These are phyloP conservation scores for Penaeus japonicus DNA, from an alignment of 1,140 invertebrate species.

Conservation along the genomic window DNA sequence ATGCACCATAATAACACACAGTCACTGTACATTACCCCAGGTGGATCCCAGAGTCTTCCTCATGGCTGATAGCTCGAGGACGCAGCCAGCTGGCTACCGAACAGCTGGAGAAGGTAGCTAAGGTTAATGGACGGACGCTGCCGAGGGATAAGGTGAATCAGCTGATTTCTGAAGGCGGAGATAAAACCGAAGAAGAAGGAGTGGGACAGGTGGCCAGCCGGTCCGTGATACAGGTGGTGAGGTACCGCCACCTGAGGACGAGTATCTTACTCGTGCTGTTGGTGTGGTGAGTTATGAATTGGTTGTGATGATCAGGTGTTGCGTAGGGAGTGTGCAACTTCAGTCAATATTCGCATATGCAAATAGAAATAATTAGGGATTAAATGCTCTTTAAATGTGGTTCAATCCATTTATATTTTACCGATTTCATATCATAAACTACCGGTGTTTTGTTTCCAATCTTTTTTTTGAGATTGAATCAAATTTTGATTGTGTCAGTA, in stretches of 20 bases:
- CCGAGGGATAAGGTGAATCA: conserved; percentile 36
- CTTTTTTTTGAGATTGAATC: too few species aligned
- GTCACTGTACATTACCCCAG: conserved; percentile 38
- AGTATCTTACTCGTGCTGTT: conserved; percentile 50
- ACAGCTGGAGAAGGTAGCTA: conserved; percentile 60
- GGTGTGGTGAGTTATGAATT: conserved; percentile 57
- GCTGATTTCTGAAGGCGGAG: conserved; percentile 23
- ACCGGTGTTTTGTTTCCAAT: too few species aligned
- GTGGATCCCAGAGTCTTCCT: conserved; percentile 62
- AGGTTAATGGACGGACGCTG: conserved; percentile 59
- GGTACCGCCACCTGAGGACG: conserved; percentile 46
- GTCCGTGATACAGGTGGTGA: conserved; percentile 46
- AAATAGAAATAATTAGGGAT: too few species aligned
- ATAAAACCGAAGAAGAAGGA: neutral
- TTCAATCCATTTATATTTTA: too few species aligned
- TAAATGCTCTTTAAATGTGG: too few species aligned
- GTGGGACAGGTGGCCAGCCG: neutral
- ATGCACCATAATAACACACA: neutral
- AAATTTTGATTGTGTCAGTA: too few species aligned
- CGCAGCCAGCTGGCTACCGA: conserved; percentile 47
- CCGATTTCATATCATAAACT: too few species aligned
- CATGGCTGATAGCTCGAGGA: conserved; percentile 61
- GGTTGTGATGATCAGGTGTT: neutral
- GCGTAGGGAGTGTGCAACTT: neutral
- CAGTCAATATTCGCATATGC: too few species aligned